A percentile compares a stretch with the other conserved stretches of the same genome.
phyloP scores from a whole-genome alignment of 2,797 vertebrate genomes.

The Euthynnus affinis region DNA sequence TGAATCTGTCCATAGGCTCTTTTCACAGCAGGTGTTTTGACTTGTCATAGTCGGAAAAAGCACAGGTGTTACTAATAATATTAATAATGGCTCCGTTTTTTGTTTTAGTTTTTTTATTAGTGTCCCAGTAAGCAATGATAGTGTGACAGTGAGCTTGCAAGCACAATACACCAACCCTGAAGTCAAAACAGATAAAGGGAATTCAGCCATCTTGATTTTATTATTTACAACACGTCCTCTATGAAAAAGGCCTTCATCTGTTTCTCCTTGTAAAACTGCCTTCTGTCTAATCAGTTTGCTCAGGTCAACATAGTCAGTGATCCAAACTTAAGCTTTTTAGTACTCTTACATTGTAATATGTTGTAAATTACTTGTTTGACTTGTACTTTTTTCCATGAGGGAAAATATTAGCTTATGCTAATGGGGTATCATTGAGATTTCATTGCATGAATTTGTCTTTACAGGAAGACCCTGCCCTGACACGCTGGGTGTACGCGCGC shows the following conservation, averaged over 20 bases:
- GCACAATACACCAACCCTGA: too few relatives aligned
- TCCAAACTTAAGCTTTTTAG: too few relatives aligned
- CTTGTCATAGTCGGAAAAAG: too few relatives aligned
- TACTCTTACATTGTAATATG: too few relatives aligned
- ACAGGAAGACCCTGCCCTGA: conserved; percentile 92
- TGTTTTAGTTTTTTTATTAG: too few relatives aligned
- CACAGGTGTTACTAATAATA: too few relatives aligned
- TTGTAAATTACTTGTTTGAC: not conserved
- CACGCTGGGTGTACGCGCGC: conserved; percentile 89
- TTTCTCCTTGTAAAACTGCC: not conserved
- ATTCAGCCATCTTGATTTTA: too few relatives aligned
- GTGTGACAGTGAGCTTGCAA: too few relatives aligned
- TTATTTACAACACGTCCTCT: not conserved
- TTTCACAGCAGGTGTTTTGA: not conserved
- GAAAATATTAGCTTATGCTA: not conserved
- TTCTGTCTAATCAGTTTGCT: not conserved
- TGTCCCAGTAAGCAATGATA: too few relatives aligned
- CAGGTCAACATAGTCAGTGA: not conserved
- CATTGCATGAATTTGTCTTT: conserved; percentile 21
- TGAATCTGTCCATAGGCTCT: not conserved
- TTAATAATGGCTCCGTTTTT: too few relatives aligned
- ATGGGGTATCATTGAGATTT: not conserved
- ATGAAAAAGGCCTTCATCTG: too few relatives aligned
- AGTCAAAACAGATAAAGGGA: too few relatives aligned
- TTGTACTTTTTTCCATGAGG: not conserved